A percentile compares a stretch with the other conserved stretches of the same genome.
phyloP scores from a whole-genome alignment of 2,797 vertebrate genomes.

The Jordanella pulchra region DNA sequence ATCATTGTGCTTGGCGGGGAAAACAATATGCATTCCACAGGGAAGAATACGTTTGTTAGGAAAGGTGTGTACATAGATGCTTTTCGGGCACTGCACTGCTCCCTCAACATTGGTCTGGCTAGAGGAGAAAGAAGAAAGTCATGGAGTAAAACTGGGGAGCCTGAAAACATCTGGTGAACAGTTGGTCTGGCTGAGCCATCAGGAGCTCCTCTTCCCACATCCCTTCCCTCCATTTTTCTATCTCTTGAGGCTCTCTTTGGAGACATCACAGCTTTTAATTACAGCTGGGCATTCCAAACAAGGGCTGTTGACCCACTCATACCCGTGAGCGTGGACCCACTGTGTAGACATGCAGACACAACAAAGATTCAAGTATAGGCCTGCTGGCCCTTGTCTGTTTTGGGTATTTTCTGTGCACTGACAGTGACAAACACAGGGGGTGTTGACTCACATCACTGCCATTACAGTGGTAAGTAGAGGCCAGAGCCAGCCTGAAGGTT shows the following conservation, averaged over 20 bases:
- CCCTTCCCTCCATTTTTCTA: conserved; percentile 36
- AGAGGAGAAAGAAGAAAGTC: conserved; percentile 60
- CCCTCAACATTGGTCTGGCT: conserved; percentile 63
- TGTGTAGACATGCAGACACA: conserved; percentile 74
- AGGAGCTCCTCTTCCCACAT: conserved; percentile 54
- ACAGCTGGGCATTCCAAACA: conserved; percentile 66
- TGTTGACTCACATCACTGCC: conserved; percentile 55
- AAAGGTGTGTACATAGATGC: conserved; percentile 53
- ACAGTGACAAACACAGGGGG: conserved; percentile 64
- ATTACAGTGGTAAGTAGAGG: conserved; percentile 74
- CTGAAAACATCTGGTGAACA: conserved; percentile 82
- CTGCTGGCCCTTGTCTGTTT: conserved; percentile 47
- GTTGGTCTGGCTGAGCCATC: conserved; percentile 75
- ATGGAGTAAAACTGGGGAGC: conserved; percentile 52
- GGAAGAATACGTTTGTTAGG: conserved; percentile 66
- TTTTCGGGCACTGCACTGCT: conserved; percentile 51
- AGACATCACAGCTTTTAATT: conserved; percentile 81
- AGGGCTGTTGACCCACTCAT: conserved; percentile 75
- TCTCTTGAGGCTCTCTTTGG: conserved; percentile 49
- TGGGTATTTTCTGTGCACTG: conserved; percentile 43
- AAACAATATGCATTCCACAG: conserved; percentile 52
- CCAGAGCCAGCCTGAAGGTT: conserved; percentile 38
- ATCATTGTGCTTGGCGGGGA: conserved; percentile 39
- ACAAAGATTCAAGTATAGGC: conserved; percentile 72
- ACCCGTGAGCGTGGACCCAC: conserved; percentile 62